Percentiles rank a stretch among this genome's conserved stretches.
These are phyloP conservation scores for Noctua janthe DNA, from an alignment of 2,888 invertebrate species.

Conservation along the genomic window DNA sequence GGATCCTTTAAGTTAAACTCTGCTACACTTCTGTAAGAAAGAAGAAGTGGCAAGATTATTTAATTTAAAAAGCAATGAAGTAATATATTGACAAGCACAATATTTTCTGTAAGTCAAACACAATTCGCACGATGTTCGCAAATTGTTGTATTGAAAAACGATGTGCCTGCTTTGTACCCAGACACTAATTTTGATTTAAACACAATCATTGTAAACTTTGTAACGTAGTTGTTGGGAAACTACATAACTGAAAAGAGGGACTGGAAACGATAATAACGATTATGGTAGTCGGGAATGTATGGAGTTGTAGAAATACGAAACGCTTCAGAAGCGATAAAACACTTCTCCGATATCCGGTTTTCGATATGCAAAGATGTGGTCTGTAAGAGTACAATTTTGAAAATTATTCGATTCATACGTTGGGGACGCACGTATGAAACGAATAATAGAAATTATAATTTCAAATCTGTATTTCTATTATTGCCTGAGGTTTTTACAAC, in stretches of 20 bases:
- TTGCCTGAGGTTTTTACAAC: not conserved
- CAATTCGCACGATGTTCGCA: constrained; percentile 33
- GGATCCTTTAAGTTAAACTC: not conserved
- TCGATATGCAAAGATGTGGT: not conserved
- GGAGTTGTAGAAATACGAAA: not conserved
- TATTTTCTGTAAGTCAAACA: constrained; percentile 11
- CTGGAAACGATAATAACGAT: not conserved
- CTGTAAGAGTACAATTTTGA: not conserved
- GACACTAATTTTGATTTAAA: constrained; percentile 8
- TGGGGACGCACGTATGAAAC: constrained; percentile 18
- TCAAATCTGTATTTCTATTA: not conserved
- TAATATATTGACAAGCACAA: not conserved
- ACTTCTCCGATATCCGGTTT: too few species aligned
- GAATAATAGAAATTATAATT: not conserved
- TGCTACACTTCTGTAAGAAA: constrained; percentile 41
- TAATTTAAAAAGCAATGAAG: not conserved
- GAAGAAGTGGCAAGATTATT: constrained; percentile 32
- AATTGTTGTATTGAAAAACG: constrained; percentile 56
- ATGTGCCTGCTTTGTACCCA: not conserved
- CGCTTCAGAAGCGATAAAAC: too few species aligned
- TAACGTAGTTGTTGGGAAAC: not conserved
- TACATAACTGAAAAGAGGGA: not conserved
- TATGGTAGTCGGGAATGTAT: not conserved
- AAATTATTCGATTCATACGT: constrained; percentile 10
- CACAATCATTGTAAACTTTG: not conserved